phyloP scores from a whole-genome alignment of 1,140 invertebrate species.

The Lerema accius region DNA sequence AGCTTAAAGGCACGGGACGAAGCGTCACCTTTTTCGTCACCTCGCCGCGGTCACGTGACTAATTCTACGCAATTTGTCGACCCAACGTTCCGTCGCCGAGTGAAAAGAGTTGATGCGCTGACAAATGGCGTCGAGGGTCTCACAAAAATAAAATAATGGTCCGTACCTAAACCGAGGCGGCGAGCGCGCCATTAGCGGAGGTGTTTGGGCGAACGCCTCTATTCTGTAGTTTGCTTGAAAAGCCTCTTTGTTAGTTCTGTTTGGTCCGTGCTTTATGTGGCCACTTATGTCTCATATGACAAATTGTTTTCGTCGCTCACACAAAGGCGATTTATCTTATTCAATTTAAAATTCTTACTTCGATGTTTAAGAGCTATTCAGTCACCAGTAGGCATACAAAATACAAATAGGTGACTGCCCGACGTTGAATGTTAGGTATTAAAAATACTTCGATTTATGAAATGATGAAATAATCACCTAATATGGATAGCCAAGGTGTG shows the following conservation, averaged over 20 bases:
- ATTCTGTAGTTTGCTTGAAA: constrained; percentile 78
- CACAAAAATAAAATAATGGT: constrained; percentile 81
- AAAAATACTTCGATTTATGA: background rate
- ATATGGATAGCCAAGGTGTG: too few relatives aligned
- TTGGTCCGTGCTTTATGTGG: constrained; percentile 76
- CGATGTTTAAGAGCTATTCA: constrained; percentile 41
- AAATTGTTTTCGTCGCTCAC: constrained; percentile 67
- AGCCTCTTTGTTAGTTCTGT: constrained; percentile 78
- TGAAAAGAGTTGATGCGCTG: constrained; percentile 79
- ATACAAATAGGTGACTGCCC: too few relatives aligned
- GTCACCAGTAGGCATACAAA: constrained; percentile 15
- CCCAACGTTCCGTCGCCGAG: constrained; percentile 67
- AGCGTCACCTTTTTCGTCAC: constrained; percentile 80
- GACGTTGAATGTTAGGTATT: background rate
- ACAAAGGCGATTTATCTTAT: constrained; percentile 68
- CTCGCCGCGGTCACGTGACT: constrained; percentile 75
- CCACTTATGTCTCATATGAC: constrained; percentile 76
- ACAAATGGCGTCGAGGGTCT: constrained; percentile 78
- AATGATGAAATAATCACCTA: background rate
- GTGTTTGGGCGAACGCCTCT: constrained; percentile 79
- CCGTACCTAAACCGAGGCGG: constrained; percentile 72
- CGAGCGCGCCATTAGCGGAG: constrained; percentile 75
- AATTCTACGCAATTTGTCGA: constrained; percentile 79
- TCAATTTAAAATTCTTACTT: constrained; percentile 55
- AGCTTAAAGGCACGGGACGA: constrained; percentile 56